phyloP scores from a whole-genome alignment of 2,888 invertebrate species.

The Coenonympha glycerion region DNA sequence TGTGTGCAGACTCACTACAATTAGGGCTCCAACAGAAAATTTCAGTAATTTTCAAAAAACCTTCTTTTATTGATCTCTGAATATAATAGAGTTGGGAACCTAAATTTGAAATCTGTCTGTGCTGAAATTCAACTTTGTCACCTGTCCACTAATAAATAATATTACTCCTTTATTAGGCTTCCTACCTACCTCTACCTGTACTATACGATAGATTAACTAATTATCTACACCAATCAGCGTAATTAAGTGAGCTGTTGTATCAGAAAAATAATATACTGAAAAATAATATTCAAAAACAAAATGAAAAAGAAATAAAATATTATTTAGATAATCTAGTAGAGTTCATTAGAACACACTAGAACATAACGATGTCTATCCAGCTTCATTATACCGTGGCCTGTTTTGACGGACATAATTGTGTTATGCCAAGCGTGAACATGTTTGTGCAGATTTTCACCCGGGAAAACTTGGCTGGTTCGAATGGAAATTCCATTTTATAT shows the following conservation, averaged over 20 bases:
- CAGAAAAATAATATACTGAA: not conserved
- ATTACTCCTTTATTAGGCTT: no score
- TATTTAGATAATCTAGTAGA: not conserved
- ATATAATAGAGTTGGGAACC: no score
- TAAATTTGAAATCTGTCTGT: no score
- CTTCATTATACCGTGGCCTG: conserved; percentile 5
- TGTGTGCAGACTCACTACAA: no score
- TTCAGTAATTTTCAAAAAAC: no score
- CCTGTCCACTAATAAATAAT: no score
- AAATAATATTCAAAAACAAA: not conserved
- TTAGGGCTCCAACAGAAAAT: no score
- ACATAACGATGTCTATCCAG: not conserved
- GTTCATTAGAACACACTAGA: not conserved
- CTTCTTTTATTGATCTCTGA: no score
- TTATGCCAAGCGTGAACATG: conserved; percentile 9
- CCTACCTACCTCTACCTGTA: no score
- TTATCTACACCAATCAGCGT: no score
- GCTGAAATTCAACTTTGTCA: no score
- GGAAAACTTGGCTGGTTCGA: not conserved
- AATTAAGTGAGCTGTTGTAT: not conserved
- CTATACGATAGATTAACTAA: no score
- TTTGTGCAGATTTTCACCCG: not conserved
- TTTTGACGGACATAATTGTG: conserved; percentile 8
- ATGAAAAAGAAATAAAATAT: not conserved
- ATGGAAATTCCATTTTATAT: not conserved